Base-by-base conservation (phyloP, 2,797 vertebrate species). In the Syngnathus acus region DNA sequence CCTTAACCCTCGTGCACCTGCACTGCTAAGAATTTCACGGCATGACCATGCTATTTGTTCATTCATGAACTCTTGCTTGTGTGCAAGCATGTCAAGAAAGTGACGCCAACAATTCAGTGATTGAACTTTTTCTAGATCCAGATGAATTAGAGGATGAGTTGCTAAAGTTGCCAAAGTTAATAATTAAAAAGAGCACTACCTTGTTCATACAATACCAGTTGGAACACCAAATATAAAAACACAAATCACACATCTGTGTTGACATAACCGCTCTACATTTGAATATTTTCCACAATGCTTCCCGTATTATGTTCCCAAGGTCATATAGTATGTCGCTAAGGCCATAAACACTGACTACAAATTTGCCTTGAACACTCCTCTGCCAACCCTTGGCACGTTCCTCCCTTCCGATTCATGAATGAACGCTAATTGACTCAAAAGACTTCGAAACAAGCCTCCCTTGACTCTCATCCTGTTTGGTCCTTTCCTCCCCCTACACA, bases 1-100 rank as follows among this genome's bases (percentile, higher is more conserved):
- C 73, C 65, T 78, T 74, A 42, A 77, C 76, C 81, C 19, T 26
- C 57, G 54, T 57, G 83, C 86, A 86, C 84, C 86, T 88, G 83
- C 70, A 38, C 21, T 3, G 1, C 59, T 6, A n/a, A 61, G 9
- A n/a, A 42, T 21, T 21, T 10, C 14, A 0, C n/a, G 2, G 14
- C 19, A 43, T 14, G 6, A 13, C 60, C 40, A 16, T 3, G 40
- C 68, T 81, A 68, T 81, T 80, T 80, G 77, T 73, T 65, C 73
- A 75, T 78, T 80, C 71, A 80, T 73, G 19, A 9, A 47, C n/a
- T 16, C 8, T 42, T 40, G 16, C 8, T 5, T 23, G n/a, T 54
- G n/a, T 53, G 51, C 23, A 3, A 16, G 14, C 45, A 14, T 5
- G 23, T 2, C 1, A 26, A 11, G 21, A 26, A 26, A 11, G 13